Conservation (phyloP, 2,113 vertebrate genomes). For the Pseudois nayaur region DNA sequence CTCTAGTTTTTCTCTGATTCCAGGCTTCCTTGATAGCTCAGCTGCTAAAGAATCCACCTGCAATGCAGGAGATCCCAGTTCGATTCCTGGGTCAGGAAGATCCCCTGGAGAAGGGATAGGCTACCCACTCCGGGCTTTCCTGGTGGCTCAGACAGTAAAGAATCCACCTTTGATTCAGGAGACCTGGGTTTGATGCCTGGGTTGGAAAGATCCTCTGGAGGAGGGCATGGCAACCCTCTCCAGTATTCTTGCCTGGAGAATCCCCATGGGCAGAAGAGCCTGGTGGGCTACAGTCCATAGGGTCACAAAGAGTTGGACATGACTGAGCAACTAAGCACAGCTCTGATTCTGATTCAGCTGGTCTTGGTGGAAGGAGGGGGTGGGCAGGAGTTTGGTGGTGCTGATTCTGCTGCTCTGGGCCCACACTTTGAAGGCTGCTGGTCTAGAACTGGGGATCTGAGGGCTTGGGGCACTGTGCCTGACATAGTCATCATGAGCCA, state of each 20-base stretch:
- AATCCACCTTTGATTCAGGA: not conserved
- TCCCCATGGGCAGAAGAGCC: not conserved
- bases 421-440: not conserved
- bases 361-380: not conserved
- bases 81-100: not conserved
- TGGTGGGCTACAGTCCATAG: not conserved
- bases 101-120: not conserved
- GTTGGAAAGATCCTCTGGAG: not conserved
- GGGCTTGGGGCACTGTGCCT: not conserved
- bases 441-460: not conserved
- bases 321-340: not conserved
- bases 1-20: not conserved
- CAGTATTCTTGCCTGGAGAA: not conserved
- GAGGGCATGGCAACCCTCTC: not conserved
- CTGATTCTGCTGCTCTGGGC: too few species aligned
- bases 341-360: not conserved
- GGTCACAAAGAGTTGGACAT: not conserved
- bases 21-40: not conserved
- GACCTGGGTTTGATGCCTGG: not conserved
- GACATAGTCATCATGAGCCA: rapidly evolving
- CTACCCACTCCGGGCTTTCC: not conserved
- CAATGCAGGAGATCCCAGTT: not conserved
- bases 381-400: not conserved
- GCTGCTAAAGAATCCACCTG: not conserved
- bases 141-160: not conserved